A percentile compares a stretch with the other conserved stretches of the same genome.
Conservation (phyloP, 2,888 invertebrate species). For the Druceiella hillmani region DNA sequence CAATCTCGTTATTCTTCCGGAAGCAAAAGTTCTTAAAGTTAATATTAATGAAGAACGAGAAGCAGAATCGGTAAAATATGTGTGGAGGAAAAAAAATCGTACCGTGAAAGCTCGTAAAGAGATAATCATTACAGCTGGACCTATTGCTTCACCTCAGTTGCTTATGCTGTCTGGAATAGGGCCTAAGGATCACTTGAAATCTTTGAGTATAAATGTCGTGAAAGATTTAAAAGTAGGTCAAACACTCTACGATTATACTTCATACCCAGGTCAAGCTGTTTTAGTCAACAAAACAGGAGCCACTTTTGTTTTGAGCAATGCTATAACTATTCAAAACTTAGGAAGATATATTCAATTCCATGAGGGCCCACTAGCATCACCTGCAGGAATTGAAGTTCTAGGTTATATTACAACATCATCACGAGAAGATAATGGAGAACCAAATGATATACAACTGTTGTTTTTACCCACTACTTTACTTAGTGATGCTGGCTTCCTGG, state of each 20-base stretch:
- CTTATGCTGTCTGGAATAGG: constrained; percentile 69
- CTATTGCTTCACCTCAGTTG: constrained; percentile 74
- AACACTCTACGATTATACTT: constrained; percentile 46
- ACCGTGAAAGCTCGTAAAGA: constrained; percentile 56
- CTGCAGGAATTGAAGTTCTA: constrained; percentile 53
- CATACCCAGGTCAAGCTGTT: constrained; percentile 36
- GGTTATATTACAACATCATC: constrained; percentile 46
- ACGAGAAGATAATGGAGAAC: constrained; percentile 34
- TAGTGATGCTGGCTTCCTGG: constrained; percentile 34
- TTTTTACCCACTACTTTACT: constrained; percentile 41
- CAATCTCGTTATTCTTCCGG: constrained; percentile 57
- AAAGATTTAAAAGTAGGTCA: constrained; percentile 54
- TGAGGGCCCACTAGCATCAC: constrained; percentile 37
- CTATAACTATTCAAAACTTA: too few species aligned
- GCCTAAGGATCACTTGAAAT: constrained; percentile 36
- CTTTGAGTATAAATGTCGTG: constrained; percentile 43
- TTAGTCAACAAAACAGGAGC: too few species aligned
- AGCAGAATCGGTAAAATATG: constrained; percentile 51
- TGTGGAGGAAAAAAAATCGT: constrained; percentile 37
- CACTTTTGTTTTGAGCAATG: too few species aligned
- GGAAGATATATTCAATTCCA: constrained; percentile 25
- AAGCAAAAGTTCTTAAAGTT: constrained; percentile 52
- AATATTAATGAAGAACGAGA: constrained; percentile 50
- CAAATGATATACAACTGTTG: constrained; percentile 50
- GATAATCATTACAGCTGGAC: constrained; percentile 70